Base-by-base conservation (phyloP, 2,113 vertebrate genomes). In the Ophiodon elongatus region DNA sequence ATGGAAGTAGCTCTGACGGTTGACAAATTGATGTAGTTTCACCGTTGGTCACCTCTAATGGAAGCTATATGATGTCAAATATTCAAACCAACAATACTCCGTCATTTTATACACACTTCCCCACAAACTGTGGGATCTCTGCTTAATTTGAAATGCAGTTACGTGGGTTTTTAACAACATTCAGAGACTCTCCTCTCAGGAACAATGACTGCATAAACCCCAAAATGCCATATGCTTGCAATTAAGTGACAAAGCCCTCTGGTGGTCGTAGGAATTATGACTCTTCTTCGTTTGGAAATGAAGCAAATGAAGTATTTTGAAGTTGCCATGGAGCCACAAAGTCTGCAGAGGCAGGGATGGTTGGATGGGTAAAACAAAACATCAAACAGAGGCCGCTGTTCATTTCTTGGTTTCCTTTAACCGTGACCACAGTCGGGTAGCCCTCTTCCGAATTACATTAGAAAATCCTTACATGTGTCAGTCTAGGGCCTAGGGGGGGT, bases 181-280 rank as follows among this genome's bases (percentile, higher is more conserved):
- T 66, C 17, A 29, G 3, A 29, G 45, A 8, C 15, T 37, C 59
- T 50, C 56, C 39, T 50, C 14, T 19, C 13, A 25, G 25, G n/a
- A 54, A 76, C 27, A 25, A 37, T 29, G 33, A 21, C 23, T 25
- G 8, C 73, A 52, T 75, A 27, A 35, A 39, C 5, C 27, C 10
- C n/a, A 45, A 47, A 31, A 33, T 0, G 0, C 2, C 35, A 1
- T 11, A 13, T 68, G 11, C 21, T 63, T 43, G 1, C 7, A 67
- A 67, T 17, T 68, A 35, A 69, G 13, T 25, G 37, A 13, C 39
- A 68, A 68, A 59, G 39, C 76, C 65, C 76, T 47, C 76, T 59
- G 25, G 64, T 45, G 64, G 75, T 8, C 1, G 8, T 1, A 45
- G 0, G 19, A 21, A 5, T 25, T 33, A 11, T 67, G 63, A 57